phyloP scores from a whole-genome alignment of 2,888 invertebrate genomes.

The Scaptomyza reducta region DNA sequence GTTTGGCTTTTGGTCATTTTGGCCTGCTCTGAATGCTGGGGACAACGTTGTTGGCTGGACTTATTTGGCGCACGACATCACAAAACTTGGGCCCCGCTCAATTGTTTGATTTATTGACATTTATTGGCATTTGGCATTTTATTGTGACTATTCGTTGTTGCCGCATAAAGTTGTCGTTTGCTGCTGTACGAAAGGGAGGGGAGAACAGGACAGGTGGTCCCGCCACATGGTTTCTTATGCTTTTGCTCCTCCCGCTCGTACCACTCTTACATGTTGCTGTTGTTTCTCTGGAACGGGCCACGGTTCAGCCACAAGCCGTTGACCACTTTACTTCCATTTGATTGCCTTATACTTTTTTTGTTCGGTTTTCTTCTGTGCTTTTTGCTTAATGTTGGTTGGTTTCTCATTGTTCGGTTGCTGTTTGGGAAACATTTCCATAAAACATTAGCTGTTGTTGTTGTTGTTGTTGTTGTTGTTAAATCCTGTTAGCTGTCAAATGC shows the following conservation, averaged over 20 bases:
- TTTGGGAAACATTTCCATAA: conserved; percentile 25
- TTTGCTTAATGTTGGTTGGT: conserved; percentile 23
- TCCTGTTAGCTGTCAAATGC: conserved; percentile 34
- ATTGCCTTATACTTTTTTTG: conserved; percentile 55
- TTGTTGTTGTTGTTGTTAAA: conserved; percentile 2
- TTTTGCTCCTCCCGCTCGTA: background rate
- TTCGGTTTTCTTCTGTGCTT: conserved; percentile 20
- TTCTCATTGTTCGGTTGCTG: conserved; percentile 6
- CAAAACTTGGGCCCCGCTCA: conserved; percentile 72
- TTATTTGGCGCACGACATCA: conserved; percentile 68
- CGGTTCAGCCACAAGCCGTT: conserved; percentile 44
- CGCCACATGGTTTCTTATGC: conserved; percentile 30
- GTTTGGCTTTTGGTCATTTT: conserved; percentile 10
- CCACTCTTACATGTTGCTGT: conserved; percentile 1
- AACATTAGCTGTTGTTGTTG: conserved; percentile 7
- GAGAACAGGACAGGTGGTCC: conserved; percentile 33
- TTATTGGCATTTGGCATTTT: conserved; percentile 80
- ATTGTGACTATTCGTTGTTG: conserved; percentile 65
- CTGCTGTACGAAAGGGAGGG: background rate
- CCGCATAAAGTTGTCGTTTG: conserved; percentile 6
- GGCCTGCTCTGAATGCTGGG: conserved; percentile 20
- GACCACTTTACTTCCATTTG: conserved; percentile 53
- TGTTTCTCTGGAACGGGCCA: conserved; percentile 31
- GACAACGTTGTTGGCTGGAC: conserved; percentile 49
- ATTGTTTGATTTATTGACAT: conserved; percentile 76